Conservation (phyloP, 2,888 invertebrate species). For the Agrochola lychnidis region DNA sequence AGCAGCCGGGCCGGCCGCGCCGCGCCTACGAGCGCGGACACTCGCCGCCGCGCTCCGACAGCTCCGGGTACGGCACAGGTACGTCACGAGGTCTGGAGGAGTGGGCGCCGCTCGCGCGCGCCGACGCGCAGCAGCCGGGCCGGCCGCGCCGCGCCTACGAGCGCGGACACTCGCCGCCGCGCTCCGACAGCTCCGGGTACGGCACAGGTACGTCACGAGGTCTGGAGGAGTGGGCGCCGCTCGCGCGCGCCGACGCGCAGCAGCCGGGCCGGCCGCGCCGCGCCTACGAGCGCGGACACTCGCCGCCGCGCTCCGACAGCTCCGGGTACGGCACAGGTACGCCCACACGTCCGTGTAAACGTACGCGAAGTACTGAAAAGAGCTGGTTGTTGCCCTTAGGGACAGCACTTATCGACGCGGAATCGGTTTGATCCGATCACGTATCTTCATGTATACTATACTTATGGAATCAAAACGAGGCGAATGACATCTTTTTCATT, state of each 20-base stretch:
- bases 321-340: conserved; percentile 95
- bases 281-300: conserved; percentile 94
- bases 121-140: conserved; percentile 77
- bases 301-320: conserved; percentile 95
- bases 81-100: too few species aligned
- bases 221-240: too few species aligned
- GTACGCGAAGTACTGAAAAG: too few species aligned
- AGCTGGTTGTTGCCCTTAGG: too few species aligned
- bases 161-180: conserved; percentile 94
- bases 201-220: conserved; percentile 91
- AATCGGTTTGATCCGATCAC: too few species aligned
- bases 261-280: conserved; percentile 91
- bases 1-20: conserved; percentile 90
- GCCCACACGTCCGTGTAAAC: too few species aligned
- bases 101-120: too few species aligned
- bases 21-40: conserved; percentile 93
- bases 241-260: conserved; percentile 52
- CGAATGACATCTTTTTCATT: too few species aligned
- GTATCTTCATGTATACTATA: too few species aligned
- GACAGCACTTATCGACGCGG: too few species aligned
- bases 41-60: conserved; percentile 95
- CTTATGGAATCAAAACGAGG: too few species aligned
- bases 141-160: conserved; percentile 93
- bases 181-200: conserved; percentile 95
- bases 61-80: conserved; percentile 96